These are phyloP conservation scores for Ctenomys sociabilis DNA, from an alignment of 2,113 vertebrate species.

Conservation along the genomic window DNA sequence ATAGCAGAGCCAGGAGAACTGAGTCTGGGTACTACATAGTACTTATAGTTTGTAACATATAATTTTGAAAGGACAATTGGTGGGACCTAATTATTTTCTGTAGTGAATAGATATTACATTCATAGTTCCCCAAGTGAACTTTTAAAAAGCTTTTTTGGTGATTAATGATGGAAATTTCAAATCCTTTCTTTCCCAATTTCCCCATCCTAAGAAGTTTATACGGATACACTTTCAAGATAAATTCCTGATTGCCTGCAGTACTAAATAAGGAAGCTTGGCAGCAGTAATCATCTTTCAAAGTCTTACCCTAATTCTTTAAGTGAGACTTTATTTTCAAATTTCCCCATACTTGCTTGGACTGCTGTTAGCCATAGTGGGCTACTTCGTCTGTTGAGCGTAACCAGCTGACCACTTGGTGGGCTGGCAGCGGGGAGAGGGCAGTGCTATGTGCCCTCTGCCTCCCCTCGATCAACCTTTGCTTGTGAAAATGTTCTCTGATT, in stretches of 20 bases:
- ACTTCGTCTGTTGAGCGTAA: background rate
- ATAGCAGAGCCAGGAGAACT: background rate
- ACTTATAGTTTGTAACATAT: background rate
- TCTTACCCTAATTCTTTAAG: background rate
- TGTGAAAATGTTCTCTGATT: background rate
- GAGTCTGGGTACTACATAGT: background rate
- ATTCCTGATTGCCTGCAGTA: background rate
- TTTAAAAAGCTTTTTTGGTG: background rate
- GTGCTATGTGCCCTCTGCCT: background rate
- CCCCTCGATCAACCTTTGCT: background rate
- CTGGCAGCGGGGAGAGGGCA: accelerated
- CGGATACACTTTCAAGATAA: background rate
- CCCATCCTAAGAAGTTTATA: background rate
- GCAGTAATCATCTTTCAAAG: slow-evolving; percentile 13
- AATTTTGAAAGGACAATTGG: background rate
- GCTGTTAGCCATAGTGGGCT: background rate
- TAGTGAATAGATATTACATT: background rate
- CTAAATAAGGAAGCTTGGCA: slow-evolving; percentile 6
- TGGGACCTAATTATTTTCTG: slow-evolving; percentile 35
- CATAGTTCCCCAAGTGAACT: background rate
- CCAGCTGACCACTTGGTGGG: too few species aligned
- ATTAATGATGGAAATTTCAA: slow-evolving; percentile 18
- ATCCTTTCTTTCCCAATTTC: background rate
- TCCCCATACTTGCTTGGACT: background rate
- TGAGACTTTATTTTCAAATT: slow-evolving; percentile 4